Evolutionary conservation across 1,140 invertebrate species (phyloP), one percentile per base, ranked within the genome.

Genomic region (Anoplophora glabripennis): DNA sequence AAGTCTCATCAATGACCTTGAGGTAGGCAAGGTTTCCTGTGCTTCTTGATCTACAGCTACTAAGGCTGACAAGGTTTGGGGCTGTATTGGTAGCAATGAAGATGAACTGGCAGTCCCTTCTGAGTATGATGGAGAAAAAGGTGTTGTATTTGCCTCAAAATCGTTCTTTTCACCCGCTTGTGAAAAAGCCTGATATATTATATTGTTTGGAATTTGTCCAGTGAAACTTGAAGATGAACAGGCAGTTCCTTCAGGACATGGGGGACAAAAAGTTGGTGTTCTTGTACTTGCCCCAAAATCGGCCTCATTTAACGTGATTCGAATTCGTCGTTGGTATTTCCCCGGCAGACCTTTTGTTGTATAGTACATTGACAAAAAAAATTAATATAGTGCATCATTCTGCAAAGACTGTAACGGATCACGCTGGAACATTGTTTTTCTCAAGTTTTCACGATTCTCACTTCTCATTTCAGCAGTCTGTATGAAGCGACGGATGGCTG

Each of bases 111-210:
- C n/a, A n/a, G n/a, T n/a, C n/a, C n/a, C n/a, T n/a, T n/a, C n/a
- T 47, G 45, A 47, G 18, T 47, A 7, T 28, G 45, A 47, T 47
- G 45, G 21, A 47, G 45, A 47, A 21, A 47, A 47, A 18, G 33
- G 33, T 17, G 10, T n/a, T n/a, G n/a, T n/a, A n/a, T n/a, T n/a
- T n/a, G n/a, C n/a, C n/a, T n/a, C n/a, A n/a, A n/a, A n/a, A n/a
- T n/a, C n/a, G n/a, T n/a, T n/a, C n/a, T n/a, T n/a, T n/a, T n/a
- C n/a, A n/a, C n/a, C n/a, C n/a, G n/a, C 21, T 47, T 47, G 45
- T 18, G 45, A 28, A 28, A 47, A 4, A 28, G n/a, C 15, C 21
- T n/a, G 34, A 47, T 17, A 47, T 11, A 47, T 12, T 47, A 12
- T 10, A 47, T n/a, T 47, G 34, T 3, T 47, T 8, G 45, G 17